Evolutionary conservation across 2,888 invertebrate genomes (phyloP).

Genomic region (Cheilosia scutellata): DNA sequence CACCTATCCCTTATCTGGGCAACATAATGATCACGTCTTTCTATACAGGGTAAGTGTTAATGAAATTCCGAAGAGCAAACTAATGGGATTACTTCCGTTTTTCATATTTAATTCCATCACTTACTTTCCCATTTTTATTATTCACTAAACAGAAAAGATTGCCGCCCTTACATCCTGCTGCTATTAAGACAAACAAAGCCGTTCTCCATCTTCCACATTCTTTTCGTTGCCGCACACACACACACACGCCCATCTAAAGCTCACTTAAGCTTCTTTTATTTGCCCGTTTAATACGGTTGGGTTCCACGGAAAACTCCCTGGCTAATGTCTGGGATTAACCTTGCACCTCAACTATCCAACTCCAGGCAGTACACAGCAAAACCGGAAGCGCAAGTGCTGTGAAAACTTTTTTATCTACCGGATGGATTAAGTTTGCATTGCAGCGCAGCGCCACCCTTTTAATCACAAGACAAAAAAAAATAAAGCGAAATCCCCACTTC

Average conservation of each 20-base stretch:
- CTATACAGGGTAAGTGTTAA: background rate
- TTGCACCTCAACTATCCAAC: slow-evolving; percentile 56
- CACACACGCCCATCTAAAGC: slow-evolving; percentile 17
- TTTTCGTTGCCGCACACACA: background rate
- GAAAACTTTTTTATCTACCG: slow-evolving; percentile 50
- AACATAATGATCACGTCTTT: background rate
- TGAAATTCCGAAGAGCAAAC: background rate
- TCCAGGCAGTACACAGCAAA: slow-evolving; percentile 33
- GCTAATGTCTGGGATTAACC: slow-evolving; percentile 69
- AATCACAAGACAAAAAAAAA: slow-evolving; percentile 31
- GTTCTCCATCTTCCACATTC: background rate
- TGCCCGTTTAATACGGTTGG: slow-evolving; percentile 30
- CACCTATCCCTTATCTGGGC: background rate
- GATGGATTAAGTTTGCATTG: slow-evolving; percentile 63
- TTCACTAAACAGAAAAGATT: slow-evolving; percentile 40
- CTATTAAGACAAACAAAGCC: slow-evolving; percentile 41
- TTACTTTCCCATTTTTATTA: slow-evolving; percentile 19
- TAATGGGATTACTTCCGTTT: slow-evolving; percentile 31
- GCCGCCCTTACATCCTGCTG: slow-evolving; percentile 14
- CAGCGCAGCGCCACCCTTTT: slow-evolving; percentile 43
- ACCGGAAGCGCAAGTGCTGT: slow-evolving; percentile 59
- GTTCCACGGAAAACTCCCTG: slow-evolving; percentile 38
- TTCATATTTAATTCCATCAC: slow-evolving; percentile 29
- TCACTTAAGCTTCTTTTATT: slow-evolving; percentile 59
- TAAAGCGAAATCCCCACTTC: slow-evolving; percentile 11